phyloP scores from a whole-genome alignment of 2,113 vertebrate species.

The Cryptoleucopteryx plumbea region DNA sequence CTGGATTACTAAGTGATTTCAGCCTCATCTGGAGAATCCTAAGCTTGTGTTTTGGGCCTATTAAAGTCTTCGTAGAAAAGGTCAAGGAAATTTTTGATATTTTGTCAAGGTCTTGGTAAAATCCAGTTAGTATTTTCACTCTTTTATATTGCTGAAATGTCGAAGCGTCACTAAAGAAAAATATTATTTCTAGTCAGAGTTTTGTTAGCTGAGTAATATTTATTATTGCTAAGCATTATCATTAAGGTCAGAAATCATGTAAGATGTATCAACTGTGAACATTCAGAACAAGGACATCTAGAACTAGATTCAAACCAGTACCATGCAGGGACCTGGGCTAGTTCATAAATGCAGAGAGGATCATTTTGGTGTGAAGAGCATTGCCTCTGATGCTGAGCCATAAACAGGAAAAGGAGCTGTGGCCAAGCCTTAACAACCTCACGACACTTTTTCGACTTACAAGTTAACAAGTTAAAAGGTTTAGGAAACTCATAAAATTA shows the following conservation, averaged over 20 bases:
- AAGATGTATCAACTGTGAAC: neutral
- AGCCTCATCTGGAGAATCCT: constrained; percentile 78
- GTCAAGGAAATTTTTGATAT: constrained; percentile 82
- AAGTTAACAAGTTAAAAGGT: neutral
- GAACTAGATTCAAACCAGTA: neutral
- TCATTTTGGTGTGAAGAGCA: neutral
- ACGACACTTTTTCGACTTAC: neutral
- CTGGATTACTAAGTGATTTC: constrained; percentile 72
- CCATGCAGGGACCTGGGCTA: neutral
- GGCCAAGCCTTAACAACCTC: neutral
- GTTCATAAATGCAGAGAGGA: neutral
- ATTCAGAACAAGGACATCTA: neutral
- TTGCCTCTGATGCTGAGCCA: neutral
- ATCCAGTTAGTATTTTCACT: constrained; percentile 81
- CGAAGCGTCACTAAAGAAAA: constrained; percentile 72
- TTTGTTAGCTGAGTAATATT: neutral
- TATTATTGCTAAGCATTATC: neutral
- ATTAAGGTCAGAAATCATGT: neutral
- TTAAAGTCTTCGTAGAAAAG: constrained; percentile 76
- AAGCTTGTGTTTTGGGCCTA: constrained; percentile 83
- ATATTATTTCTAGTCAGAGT: neutral
- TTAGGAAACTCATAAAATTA: neutral
- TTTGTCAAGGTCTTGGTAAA: constrained; percentile 74
- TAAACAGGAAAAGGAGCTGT: neutral
- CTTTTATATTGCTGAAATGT: constrained; percentile 82